These are phyloP conservation scores for Bombus difficillimus DNA, from an alignment of 1,140 invertebrate species.

Conservation along the genomic window DNA sequence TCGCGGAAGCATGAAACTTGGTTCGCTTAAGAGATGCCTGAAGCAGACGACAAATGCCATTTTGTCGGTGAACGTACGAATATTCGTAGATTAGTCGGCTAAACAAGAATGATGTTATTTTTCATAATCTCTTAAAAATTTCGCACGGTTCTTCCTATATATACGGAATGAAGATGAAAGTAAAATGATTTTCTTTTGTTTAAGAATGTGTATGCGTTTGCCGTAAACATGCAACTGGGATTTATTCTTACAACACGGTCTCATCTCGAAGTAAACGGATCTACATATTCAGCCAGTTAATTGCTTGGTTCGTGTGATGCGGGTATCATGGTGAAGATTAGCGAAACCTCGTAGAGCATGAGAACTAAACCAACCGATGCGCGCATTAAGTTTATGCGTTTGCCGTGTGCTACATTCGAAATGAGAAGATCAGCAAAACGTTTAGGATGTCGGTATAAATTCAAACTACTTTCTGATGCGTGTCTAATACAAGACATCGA, in stretches of 20 bases:
- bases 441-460: background rate
- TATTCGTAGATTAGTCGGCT: slow-evolving; percentile 6
- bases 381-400: slow-evolving; percentile 60
- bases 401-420: slow-evolving; percentile 37
- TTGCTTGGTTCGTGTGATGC: slow-evolving; percentile 57
- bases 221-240: background rate
- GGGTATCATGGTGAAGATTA: slow-evolving; percentile 57
- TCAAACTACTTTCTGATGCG: slow-evolving; percentile 23
- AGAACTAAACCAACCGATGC: slow-evolving; percentile 58
- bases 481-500: background rate
- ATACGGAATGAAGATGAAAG: background rate
- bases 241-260: slow-evolving; percentile 26
- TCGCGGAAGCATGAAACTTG: slow-evolving; percentile 61
- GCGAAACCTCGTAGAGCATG: slow-evolving; percentile 48
- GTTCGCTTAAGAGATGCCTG: slow-evolving; percentile 35
- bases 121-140: slow-evolving; percentile 2
- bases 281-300: slow-evolving; percentile 61
- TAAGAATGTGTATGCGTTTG: no score
- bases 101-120: background rate
- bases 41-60: slow-evolving; percentile 7
- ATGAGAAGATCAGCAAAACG: slow-evolving; percentile 3
- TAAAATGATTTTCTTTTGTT: background rate
- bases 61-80: background rate
- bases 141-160: background rate
- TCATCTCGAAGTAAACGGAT: slow-evolving; percentile 49